Evolutionary conservation across 2,113 vertebrate genomes (phyloP), one percentile per base, ranked within the genome.

Genomic region (Picathartes gymnocephalus): DNA sequence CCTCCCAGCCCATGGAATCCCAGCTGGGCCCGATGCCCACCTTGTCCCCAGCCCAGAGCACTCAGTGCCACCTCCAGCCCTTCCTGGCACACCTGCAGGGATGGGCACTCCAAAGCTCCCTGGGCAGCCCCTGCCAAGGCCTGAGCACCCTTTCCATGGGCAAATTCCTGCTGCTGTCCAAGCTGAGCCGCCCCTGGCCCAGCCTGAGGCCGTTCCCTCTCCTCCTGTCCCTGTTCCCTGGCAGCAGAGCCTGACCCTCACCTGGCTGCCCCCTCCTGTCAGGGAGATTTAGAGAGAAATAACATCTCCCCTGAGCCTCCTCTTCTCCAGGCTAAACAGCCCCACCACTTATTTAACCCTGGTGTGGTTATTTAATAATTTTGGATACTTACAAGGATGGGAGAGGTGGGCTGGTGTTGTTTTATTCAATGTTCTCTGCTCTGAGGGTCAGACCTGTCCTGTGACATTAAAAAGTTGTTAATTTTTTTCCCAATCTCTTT

Each of bases 1-100:
- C 11, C 39, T 74, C 5, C 45, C 10, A 58, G 37, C 12, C 13
- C 51, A 28, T 0, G 0, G 0, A 47, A 30, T 13, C 6, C 47
- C 3, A 60, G 24, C 45, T 22, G n/a, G 60, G 45, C 13, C 48
- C 2, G 0, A 4, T 39, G 1, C 8, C n/a, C 69, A 60, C 39
- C 61, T 53, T 60, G 61, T 68, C 6, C 22, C 60, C 69, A 88
- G 51, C 37, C 37, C 60, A 81, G 68, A 73, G 68, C 77, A 0
- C 78, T 60, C 6, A 74, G 78, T 60, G 86, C 53, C 86, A 74
- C 16, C 0, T 20, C 20, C 86, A 89, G 77, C 39, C 39, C 39
- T 39, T 39, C 39, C 39, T 39, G 6, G 5, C 23, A 0, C 77
- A 81, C 60, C 69, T 66, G 1, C 78, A 74, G 86, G 61, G 45